Percentiles rank a stretch among this genome's conserved stretches.
phyloP scores from a whole-genome alignment of 2,888 invertebrate genomes.

The Carabus problematicus region DNA sequence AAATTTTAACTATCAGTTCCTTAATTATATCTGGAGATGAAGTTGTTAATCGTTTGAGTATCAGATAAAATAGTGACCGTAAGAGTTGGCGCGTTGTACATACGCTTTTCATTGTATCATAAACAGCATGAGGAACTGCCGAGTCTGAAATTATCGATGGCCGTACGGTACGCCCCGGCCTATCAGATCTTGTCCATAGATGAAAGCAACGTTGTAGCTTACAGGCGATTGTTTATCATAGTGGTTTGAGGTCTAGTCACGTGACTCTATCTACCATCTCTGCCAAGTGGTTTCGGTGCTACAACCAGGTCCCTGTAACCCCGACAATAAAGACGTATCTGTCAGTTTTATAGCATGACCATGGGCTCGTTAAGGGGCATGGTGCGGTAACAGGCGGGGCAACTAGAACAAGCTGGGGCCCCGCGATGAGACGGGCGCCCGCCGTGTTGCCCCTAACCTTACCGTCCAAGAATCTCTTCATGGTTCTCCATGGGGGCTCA shows the following conservation, averaged over 20 bases:
- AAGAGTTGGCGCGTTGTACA: no score
- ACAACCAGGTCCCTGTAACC: slow-evolving; percentile 49
- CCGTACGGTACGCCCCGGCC: neutral
- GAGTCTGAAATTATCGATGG: slow-evolving; percentile 27
- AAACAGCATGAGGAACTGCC: neutral
- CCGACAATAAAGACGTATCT: slow-evolving; percentile 59
- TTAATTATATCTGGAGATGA: no score
- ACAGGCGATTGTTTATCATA: slow-evolving; percentile 24
- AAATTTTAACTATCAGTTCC: no score
- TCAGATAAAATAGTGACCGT: no score
- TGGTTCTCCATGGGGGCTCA: slow-evolving; percentile 10
- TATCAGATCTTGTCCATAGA: neutral
- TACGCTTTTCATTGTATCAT: no score
- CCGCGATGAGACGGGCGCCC: slow-evolving; percentile 48
- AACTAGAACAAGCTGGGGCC: slow-evolving; percentile 47
- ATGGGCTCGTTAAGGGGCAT: slow-evolving; percentile 49
- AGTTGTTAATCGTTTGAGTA: no score
- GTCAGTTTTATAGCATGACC: slow-evolving; percentile 55
- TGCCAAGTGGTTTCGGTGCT: slow-evolving; percentile 12
- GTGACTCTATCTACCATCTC: slow-evolving; percentile 35
- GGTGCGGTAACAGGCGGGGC: slow-evolving; percentile 48
- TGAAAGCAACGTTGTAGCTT: slow-evolving; percentile 14
- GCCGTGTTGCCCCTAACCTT: neutral
- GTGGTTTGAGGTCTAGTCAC: slow-evolving; percentile 39
- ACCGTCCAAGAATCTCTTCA: slow-evolving; percentile 4